Percentiles rank a stretch among this genome's conserved stretches.
phyloP scores from a whole-genome alignment of 2,888 invertebrate species.

The Linyphia triangularis region DNA sequence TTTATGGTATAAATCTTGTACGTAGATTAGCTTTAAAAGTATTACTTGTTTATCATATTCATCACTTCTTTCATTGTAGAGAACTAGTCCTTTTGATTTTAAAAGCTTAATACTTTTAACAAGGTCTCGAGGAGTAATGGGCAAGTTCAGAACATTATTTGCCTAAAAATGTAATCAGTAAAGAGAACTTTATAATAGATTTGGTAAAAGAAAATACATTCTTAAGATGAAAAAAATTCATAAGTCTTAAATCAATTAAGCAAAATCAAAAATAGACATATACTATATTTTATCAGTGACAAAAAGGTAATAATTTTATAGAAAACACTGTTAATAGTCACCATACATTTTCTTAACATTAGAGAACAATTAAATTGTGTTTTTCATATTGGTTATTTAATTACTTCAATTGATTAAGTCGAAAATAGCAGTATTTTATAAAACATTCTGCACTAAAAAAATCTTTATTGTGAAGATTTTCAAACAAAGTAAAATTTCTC shows the following conservation, averaged over 20 bases:
- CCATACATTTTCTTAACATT: no score
- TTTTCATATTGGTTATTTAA: no score
- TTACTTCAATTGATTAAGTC: no score
- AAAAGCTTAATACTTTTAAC: conserved; percentile 8
- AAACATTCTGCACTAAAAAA: no score
- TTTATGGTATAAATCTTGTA: no score
- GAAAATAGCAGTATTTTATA: no score
- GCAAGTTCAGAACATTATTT: conserved; percentile 21
- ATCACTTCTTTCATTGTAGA: conserved; percentile 10
- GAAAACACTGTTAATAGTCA: no score
- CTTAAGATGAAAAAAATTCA: not conserved
- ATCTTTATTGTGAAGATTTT: no score
- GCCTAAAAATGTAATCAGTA: conserved; percentile 35
- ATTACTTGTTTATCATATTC: not conserved
- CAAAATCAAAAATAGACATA: not conserved
- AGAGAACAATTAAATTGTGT: no score
- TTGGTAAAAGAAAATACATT: not conserved
- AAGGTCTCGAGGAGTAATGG: conserved; percentile 38
- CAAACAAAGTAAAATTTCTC: no score
- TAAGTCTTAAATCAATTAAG: not conserved
- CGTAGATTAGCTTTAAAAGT: not conserved
- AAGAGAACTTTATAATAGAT: not conserved
- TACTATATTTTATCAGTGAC: no score
- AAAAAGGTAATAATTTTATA: no score
- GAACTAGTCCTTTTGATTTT: conserved; percentile 33